Percentiles rank a stretch among this genome's conserved stretches.
Conservation (phyloP, 2,888 invertebrate species). For the Cephus nigrinus region DNA sequence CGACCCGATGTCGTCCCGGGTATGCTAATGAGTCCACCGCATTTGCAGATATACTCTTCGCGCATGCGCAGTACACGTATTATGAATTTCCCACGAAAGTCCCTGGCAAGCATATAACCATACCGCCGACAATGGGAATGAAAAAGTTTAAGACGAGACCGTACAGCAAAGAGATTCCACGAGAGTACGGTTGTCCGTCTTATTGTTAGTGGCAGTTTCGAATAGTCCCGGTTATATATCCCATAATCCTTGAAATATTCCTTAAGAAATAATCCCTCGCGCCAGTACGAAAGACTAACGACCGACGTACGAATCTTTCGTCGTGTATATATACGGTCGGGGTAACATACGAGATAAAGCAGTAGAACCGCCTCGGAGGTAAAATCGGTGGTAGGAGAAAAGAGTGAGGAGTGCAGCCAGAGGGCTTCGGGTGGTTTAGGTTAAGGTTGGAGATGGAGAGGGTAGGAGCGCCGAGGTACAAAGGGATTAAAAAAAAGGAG, state of each 20-base stretch:
- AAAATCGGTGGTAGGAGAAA: conserved; percentile 16
- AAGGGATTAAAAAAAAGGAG: conserved; percentile 21
- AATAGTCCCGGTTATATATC: not conserved
- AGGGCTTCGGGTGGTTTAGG: not conserved
- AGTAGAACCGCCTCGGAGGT: conserved; percentile 31
- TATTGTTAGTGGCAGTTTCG: not conserved
- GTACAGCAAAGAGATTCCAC: not conserved
- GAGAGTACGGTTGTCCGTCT: not conserved
- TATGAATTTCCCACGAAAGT: not conserved
- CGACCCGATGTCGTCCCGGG: conserved; percentile 36
- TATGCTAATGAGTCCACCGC: conserved; percentile 44
- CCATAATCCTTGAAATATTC: conserved; percentile 47
- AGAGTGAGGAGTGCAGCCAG: conserved; percentile 1
- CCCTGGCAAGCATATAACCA: not conserved
- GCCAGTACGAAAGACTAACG: conserved; percentile 13
- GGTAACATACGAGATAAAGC: conserved; percentile 34
- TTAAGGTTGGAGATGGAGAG: conserved; percentile 1
- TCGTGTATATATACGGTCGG: not conserved
- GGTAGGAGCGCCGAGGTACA: conserved; percentile 14
- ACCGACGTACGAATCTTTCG: conserved; percentile 25
- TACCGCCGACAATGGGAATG: not conserved
- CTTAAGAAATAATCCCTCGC: conserved; percentile 13
- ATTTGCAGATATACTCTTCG: conserved; percentile 12
- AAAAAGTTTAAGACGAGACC: not conserved
- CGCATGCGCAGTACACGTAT: not conserved